Base-by-base conservation (phyloP, 2,113 vertebrate genomes). In the Donacobius atricapilla region DNA sequence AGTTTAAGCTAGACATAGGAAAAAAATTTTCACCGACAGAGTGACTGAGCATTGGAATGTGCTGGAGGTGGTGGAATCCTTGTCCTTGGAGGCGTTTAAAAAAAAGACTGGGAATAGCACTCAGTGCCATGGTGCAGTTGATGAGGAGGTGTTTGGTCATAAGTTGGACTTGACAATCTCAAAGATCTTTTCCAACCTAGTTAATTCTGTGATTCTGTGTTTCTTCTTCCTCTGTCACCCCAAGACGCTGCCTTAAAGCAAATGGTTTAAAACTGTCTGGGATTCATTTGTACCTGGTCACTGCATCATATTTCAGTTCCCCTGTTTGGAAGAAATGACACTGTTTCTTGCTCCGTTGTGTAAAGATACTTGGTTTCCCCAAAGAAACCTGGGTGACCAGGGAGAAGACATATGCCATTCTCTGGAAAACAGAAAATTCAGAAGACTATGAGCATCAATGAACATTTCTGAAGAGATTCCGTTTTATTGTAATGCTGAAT, bases 261-360 rank as follows among this genome's bases (percentile, higher is more conserved):
- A 50, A 28, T n/a, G 1, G 5, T 58, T 71, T 79, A 27, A 85
- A 79, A 75, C 8, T 31, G 10, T 2, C 30, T 40, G 5, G 12
- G 14, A 42, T 35, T 60, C 2, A 24, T 80, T 60, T 51, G 4
- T 8, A 14, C 4, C 30, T 64, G 16, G 73, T 13, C 4, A n/a
- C 21, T 51, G 4, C 6, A 16, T 17, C 20, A 35, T 44, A 44
- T 58, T 89, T 13, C 7, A n/a, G 6, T 63, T 71, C 7, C 6
- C 13, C 5, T 2, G 2, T 70, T 44, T 56, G 21, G 15, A 84
- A 65, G 7, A 30, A 30, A 51, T 40, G 1, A 12, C 0, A 0
- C 11, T 63, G 9, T 15, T 15, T 83, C 47, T 81, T 60, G 17
- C 19, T 81, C 7, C 17, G 6, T 63, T 82, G 40, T 6, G 1